Conservation (phyloP, 2,888 invertebrate species). For the Acrobasis suavella region DNA sequence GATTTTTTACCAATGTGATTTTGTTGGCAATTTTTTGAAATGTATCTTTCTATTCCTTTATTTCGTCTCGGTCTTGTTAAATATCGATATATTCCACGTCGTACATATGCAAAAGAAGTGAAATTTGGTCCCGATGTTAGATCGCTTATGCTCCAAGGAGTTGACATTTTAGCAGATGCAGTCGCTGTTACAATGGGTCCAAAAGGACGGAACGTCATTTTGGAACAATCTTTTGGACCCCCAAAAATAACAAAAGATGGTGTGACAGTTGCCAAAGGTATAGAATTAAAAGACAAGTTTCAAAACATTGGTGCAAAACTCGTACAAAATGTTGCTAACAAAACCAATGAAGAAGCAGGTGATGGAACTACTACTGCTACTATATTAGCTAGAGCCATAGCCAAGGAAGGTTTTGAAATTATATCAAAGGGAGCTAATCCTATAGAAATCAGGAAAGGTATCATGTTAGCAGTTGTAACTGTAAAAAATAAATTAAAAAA, state of each 20-base stretch:
- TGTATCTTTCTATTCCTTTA: slow-evolving; percentile 46
- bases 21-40: slow-evolving; percentile 35
- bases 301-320: slow-evolving; percentile 99
- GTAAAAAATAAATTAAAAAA: slow-evolving; percentile 91
- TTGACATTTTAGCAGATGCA: slow-evolving; percentile 98
- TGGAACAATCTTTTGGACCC: slow-evolving; percentile 98
- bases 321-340: slow-evolving; percentile 99
- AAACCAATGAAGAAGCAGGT: slow-evolving; percentile 99
- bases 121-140: slow-evolving; percentile 98
- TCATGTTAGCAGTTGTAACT: slow-evolving; percentile 97
- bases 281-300: slow-evolving; percentile 98
- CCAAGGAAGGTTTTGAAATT: slow-evolving; percentile 98
- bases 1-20: slow-evolving; percentile 21
- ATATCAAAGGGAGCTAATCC: slow-evolving; percentile 98
- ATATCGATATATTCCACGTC: slow-evolving; percentile 33
- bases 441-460: slow-evolving; percentile 93
- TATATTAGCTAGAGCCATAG: slow-evolving; percentile 97
- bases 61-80: slow-evolving; percentile 29
- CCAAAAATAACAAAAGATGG: slow-evolving; percentile 99
- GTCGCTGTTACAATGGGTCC: slow-evolving; percentile 99
- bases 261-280: slow-evolving; percentile 98
- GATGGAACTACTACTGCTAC: slow-evolving; percentile 99
- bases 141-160: slow-evolving; percentile 97
- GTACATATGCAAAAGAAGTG: slow-evolving; percentile 94
- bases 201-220: slow-evolving; percentile 98